A percentile compares a stretch with the other conserved stretches of the same genome.
Evolutionary conservation across 1,140 invertebrate species (phyloP).

Genomic region (Drosophila nigromelanica): DNA sequence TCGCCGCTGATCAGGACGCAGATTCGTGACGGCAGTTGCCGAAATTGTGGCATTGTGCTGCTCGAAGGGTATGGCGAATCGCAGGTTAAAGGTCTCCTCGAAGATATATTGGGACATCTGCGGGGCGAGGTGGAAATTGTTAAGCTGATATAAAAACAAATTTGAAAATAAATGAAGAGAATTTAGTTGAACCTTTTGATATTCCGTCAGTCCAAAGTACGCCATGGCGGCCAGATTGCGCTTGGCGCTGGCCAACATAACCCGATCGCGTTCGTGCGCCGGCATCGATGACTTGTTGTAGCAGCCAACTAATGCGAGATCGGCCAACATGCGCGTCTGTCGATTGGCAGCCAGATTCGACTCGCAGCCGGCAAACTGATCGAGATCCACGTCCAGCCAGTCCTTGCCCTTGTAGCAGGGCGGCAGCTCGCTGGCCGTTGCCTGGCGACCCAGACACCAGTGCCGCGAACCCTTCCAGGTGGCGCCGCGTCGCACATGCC

Average conservation of each 20-base stretch:
- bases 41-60: constrained; percentile 96
- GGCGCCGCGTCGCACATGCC: constrained; percentile 97
- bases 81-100: constrained; percentile 97
- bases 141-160: no score
- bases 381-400: constrained; percentile 88
- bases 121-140: constrained; percentile 14
- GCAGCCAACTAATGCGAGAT: constrained; percentile 96
- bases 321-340: constrained; percentile 98
- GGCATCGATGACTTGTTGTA: constrained; percentile 94
- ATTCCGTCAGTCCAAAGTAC: constrained; percentile 98
- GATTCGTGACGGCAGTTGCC: constrained; percentile 89
- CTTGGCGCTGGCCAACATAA: constrained; percentile 97
- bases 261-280: constrained; percentile 88
- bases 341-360: constrained; percentile 97
- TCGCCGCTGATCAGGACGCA: constrained; percentile 89
- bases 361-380: constrained; percentile 95
- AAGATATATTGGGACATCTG: constrained; percentile 97
- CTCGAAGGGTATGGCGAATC: constrained; percentile 94
- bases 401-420: constrained; percentile 90
- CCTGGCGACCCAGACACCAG: constrained; percentile 93
- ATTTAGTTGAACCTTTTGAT: constrained; percentile 89
- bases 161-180: not conserved
- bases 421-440: constrained; percentile 90
- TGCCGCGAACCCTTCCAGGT: constrained; percentile 97
- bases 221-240: constrained; percentile 97